Percentiles rank a stretch among this genome's conserved stretches.
Conservation (phyloP, 2,113 vertebrate genomes). For the Toxotes jaculatrix region DNA sequence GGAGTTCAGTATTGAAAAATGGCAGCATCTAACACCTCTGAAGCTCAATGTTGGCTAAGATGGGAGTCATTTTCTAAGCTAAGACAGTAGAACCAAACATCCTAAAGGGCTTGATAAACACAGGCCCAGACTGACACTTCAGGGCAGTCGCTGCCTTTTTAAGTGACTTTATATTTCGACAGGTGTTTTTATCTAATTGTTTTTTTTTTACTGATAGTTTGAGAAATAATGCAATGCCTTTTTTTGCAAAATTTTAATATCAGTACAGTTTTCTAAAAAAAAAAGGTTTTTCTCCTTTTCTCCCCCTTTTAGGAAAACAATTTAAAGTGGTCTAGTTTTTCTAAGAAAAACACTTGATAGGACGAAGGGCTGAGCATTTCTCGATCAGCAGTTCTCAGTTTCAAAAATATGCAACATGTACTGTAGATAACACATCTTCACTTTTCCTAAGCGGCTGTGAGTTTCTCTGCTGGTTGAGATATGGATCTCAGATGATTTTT, state of each 20-base stretch:
- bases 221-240: neutral
- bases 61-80: neutral
- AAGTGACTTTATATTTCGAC: neutral
- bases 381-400: neutral
- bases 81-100: neutral
- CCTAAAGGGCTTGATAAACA: neutral
- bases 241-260: neutral
- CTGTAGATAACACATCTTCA: neutral
- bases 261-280: neutral
- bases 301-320: neutral
- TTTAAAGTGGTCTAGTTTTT: neutral
- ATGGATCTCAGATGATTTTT: conserved; percentile 6
- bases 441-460: neutral
- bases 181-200: neutral
- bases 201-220: neutral
- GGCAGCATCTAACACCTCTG: neutral
- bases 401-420: neutral
- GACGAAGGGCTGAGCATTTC: neutral
- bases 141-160: neutral
- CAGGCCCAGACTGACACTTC: neutral
- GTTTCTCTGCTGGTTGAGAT: neutral
- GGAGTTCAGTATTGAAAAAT: neutral
- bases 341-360: neutral
- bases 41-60: neutral
- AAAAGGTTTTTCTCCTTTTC: neutral